Evolutionary conservation across 2,888 invertebrate species (phyloP), one percentile per base, ranked within the genome.

Genomic region (Dioctria rufipes): DNA sequence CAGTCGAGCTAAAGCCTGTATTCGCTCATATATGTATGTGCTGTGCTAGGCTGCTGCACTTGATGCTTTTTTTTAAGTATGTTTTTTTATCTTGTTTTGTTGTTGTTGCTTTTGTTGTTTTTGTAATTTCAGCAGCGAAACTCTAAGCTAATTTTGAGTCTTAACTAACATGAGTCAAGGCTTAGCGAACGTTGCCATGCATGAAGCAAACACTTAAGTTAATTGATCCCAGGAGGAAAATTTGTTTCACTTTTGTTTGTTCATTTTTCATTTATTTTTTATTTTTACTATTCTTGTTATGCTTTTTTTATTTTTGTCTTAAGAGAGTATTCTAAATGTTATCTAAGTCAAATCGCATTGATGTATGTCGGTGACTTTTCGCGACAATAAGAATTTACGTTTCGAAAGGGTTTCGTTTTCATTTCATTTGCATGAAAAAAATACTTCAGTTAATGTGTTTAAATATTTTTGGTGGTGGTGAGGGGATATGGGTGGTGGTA

Each of bases 101-200:
- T 61, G 9, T 39, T 39, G 4, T 39, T 37, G 61, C 13, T n/a
- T n/a, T n/a, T 39, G 39, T 61, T 61, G 61, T 61, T 61, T 61
- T 61, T 61, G 61, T 61, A 61, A 61, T 61, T 61, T 25, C 25
- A 25, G 37, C 61, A 61, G 39, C 61, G 61, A 37, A 61, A 61
- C 61, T 61, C 37, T 61, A 61, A 61, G 61, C 61, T 61, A 39
- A 61, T 61, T 61, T 61, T 13, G 37, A 61, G 61, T 61, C 61
- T 61, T 61, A 61, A 37, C 61, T 61, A 61, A 61, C 61, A 61
- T 61, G 61, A 61, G 61, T 61, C 61, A 61, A 61, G 61, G 61
- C 61, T 61, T 61, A 61, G 61, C 25, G 61, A 61, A 37, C 37
- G 61, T 61, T 61, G n/a, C 61, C 61, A 37, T 61, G 37, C 61